Conservation (phyloP, 2,797 vertebrate species). For the Lepus townsendii region DNA sequence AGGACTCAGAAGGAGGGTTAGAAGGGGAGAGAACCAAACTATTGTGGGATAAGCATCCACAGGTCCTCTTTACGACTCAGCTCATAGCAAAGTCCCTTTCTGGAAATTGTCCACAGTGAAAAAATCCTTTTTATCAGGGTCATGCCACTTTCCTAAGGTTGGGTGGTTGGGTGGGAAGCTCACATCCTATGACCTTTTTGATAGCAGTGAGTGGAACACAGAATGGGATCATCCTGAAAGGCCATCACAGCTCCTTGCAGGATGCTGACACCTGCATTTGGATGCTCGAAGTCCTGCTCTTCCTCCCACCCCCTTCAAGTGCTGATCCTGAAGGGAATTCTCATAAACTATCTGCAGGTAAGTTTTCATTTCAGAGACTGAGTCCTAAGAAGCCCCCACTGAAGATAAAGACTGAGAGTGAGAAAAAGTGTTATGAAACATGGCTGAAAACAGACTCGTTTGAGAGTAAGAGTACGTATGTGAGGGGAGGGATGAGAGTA, state of each 20-base stretch:
- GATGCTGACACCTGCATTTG: neutral
- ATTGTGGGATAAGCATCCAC: neutral
- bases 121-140: neutral
- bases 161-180: neutral
- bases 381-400: neutral
- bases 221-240: neutral
- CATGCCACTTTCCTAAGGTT: neutral
- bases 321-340: neutral
- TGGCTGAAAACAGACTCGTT: neutral
- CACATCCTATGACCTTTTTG: neutral
- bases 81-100: neutral
- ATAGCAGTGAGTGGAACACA: neutral
- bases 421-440: neutral
- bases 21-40: neutral
- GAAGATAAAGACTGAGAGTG: constrained; percentile 25
- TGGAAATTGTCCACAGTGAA: neutral
- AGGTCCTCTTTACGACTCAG: neutral
- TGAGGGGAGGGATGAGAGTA: neutral
- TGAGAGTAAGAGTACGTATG: neutral
- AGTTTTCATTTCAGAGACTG: neutral
- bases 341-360: neutral
- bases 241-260: neutral
- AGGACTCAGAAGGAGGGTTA: neutral
- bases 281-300: neutral
- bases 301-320: neutral